Percentiles rank a stretch among this genome's conserved stretches.
phyloP scores from a whole-genome alignment of 2,888 invertebrate species.

The Cephalotes varians region DNA sequence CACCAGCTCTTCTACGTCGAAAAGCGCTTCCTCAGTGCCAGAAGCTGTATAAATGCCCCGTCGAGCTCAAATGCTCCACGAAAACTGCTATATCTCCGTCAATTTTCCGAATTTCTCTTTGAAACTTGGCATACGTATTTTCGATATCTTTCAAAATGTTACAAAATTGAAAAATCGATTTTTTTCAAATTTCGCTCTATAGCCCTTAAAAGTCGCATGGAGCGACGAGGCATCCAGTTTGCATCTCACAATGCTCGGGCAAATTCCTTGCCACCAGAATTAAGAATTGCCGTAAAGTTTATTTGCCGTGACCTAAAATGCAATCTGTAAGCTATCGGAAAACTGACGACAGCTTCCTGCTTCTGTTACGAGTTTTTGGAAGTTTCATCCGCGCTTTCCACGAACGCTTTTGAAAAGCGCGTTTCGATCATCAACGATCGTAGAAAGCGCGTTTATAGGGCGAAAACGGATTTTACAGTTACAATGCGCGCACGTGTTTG shows the following conservation, averaged over 20 bases:
- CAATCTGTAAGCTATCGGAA: background rate
- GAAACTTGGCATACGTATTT: too few species aligned
- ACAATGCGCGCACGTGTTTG: background rate
- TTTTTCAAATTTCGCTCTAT: too few species aligned
- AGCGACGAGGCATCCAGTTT: background rate
- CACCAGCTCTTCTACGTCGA: too few species aligned
- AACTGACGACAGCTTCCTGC: background rate
- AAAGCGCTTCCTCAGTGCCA: too few species aligned
- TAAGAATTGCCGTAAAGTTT: background rate
- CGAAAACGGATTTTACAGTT: background rate
- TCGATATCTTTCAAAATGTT: too few species aligned
- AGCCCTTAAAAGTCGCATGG: background rate
- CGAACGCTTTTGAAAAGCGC: background rate
- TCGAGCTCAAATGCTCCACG: too few species aligned
- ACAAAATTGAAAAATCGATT: too few species aligned
- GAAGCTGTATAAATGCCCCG: too few species aligned
- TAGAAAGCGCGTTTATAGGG: background rate
- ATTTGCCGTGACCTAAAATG: background rate
- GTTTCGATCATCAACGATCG: background rate
- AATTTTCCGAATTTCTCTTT: too few species aligned
- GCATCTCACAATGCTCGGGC: background rate
- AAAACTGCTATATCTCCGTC: too few species aligned
- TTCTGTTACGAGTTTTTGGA: background rate
- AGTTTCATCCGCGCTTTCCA: background rate
- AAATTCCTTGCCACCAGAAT: background rate